Conservation (phyloP, 1,140 invertebrate genomes). For the Sinella curviseta region DNA sequence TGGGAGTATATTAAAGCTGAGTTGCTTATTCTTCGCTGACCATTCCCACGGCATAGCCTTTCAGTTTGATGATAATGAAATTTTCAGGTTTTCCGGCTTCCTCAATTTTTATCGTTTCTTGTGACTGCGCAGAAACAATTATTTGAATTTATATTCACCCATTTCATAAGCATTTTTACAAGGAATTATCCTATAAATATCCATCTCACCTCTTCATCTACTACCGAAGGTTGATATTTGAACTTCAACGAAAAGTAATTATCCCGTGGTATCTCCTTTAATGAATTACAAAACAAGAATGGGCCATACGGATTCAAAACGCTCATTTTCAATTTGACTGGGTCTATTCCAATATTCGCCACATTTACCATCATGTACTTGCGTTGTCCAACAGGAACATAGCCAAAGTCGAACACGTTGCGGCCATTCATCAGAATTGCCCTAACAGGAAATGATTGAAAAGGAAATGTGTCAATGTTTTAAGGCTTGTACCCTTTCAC, state of each 20-base stretch:
- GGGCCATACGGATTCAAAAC: constrained; percentile 1
- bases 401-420: neutral
- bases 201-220: neutral
- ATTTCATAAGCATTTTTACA: neutral
- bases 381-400: neutral
- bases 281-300: neutral
- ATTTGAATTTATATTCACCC: neutral
- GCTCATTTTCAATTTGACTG: neutral
- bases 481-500: neutral
- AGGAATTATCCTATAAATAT: no score
- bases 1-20: no score
- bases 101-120: neutral
- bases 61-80: neutral
- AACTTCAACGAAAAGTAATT: neutral
- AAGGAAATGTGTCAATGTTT: no score
- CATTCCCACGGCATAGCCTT: neutral
- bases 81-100: neutral
- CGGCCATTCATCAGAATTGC: neutral
- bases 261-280: neutral
- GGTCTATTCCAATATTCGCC: neutral
- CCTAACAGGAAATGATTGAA: neutral
- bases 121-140: neutral
- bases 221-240: neutral
- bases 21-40: neutral
- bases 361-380: neutral